Evolutionary conservation across 2,113 vertebrate species (phyloP).

Genomic region (Pongo abelii): DNA sequence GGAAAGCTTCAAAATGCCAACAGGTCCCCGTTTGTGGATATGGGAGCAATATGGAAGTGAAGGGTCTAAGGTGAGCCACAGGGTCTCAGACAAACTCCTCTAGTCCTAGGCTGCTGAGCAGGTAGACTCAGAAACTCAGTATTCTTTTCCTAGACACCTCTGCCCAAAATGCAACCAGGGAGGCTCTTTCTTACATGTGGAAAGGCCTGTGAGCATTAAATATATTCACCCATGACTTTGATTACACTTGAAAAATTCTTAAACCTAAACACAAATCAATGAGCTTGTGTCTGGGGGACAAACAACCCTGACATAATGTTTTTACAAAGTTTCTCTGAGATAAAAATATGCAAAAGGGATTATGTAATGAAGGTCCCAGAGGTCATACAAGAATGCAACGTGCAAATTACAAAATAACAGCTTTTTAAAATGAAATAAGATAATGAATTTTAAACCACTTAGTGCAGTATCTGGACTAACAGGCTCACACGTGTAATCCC

Average conservation of each 20-base stretch:
- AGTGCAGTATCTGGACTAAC: background rate
- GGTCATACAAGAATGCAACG: background rate
- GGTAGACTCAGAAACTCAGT: background rate
- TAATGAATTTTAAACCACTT: background rate
- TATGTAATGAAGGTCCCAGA: background rate
- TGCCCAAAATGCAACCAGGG: background rate
- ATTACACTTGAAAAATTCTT: background rate
- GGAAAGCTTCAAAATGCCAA: background rate
- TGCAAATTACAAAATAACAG: constrained; percentile 4
- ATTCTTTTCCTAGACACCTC: background rate
- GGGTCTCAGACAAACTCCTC: background rate
- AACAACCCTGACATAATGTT: background rate
- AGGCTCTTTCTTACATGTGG: background rate
- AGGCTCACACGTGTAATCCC: too few relatives aligned
- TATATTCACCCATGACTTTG: rapidly evolving
- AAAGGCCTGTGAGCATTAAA: background rate
- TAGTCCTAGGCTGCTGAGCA: background rate
- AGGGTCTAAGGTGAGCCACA: background rate
- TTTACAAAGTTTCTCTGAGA: background rate
- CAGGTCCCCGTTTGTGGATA: rapidly evolving
- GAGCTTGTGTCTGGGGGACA: background rate
- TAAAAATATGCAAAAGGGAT: background rate
- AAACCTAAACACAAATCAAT: background rate
- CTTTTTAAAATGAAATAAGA: background rate
- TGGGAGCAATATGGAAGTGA: background rate